Conservation (phyloP, 2,797 vertebrate genomes). For the Xenopus petersii region DNA sequence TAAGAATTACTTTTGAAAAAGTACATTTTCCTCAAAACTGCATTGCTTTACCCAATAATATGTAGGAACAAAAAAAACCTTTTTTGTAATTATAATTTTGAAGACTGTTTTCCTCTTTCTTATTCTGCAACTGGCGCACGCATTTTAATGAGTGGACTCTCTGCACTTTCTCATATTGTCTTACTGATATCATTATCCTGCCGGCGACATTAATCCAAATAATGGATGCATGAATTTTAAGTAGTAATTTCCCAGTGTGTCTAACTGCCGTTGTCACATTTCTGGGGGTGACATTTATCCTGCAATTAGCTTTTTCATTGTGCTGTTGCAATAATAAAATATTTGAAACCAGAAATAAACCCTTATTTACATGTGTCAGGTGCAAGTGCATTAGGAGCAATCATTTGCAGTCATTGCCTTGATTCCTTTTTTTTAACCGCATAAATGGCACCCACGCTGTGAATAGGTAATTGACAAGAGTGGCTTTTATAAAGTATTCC, state of each 20-base stretch:
- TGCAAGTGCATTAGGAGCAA: conserved; percentile 66
- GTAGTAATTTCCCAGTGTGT: conserved; percentile 65
- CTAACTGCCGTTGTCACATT: conserved; percentile 64
- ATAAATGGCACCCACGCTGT: conserved; percentile 69
- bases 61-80: no score
- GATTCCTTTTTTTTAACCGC: conserved; percentile 37
- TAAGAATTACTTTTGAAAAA: no score
- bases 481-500: conserved; percentile 70
- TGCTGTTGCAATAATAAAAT: conserved; percentile 70
- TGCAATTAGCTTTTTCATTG: conserved; percentile 72
- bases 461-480: conserved; percentile 75
- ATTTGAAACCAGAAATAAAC: conserved; percentile 42
- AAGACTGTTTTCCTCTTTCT: no score
- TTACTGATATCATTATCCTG: no score
- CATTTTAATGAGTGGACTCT: no score
- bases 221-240: conserved; percentile 1
- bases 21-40: no score
- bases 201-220: no score
- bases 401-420: conserved; percentile 52
- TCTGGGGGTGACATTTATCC: conserved; percentile 63
- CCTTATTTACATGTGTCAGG: conserved; percentile 73
- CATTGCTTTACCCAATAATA: no score
- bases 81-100: no score
- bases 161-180: no score
- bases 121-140: no score